These are phyloP conservation scores for Upupa epops DNA, from an alignment of 2,113 vertebrate species.

Conservation along the genomic window DNA sequence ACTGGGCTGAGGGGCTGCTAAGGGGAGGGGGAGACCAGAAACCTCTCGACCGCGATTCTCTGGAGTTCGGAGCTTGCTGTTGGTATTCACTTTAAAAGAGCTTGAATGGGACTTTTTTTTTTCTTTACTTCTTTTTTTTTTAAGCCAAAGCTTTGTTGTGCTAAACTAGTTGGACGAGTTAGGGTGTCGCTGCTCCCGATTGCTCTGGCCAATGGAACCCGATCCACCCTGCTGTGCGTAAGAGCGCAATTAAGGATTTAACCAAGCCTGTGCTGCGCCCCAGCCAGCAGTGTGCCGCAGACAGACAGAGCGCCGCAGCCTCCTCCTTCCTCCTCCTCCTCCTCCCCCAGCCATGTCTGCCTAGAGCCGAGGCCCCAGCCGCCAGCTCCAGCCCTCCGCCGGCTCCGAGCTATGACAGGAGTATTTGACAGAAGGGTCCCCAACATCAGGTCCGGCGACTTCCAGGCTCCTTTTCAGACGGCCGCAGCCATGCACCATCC, in stretches of 20 bases:
- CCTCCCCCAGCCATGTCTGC: conserved; percentile 74
- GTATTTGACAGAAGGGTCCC: conserved; percentile 97
- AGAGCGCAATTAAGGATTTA: conserved; percentile 99
- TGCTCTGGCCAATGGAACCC: conserved; percentile 98
- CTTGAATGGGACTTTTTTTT: background rate
- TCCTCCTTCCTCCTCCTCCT: conserved; percentile 16
- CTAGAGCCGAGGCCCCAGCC: conserved; percentile 67
- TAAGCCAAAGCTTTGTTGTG: conserved; percentile 79
- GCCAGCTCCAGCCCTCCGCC: conserved; percentile 27
- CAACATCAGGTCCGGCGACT: conserved; percentile 90
- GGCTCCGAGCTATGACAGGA: conserved; percentile 87
- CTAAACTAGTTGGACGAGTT: conserved; percentile 91
- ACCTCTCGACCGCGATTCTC: background rate
- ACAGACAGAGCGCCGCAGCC: conserved; percentile 73
- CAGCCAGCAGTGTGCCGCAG: conserved; percentile 91
- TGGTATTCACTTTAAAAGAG: conserved; percentile 24
- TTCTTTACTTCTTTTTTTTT: background rate
- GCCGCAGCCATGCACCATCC: conserved; percentile 84
- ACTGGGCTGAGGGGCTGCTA: background rate
- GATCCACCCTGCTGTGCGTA: conserved; percentile 99
- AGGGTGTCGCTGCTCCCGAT: conserved; percentile 87
- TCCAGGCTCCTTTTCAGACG: conserved; percentile 89
- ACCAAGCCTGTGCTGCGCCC: conserved; percentile 95
- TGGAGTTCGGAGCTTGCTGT: background rate
- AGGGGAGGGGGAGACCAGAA: background rate